Evolutionary conservation across 2,888 invertebrate species (phyloP).

Genomic region (Eremobia ochroleuca): DNA sequence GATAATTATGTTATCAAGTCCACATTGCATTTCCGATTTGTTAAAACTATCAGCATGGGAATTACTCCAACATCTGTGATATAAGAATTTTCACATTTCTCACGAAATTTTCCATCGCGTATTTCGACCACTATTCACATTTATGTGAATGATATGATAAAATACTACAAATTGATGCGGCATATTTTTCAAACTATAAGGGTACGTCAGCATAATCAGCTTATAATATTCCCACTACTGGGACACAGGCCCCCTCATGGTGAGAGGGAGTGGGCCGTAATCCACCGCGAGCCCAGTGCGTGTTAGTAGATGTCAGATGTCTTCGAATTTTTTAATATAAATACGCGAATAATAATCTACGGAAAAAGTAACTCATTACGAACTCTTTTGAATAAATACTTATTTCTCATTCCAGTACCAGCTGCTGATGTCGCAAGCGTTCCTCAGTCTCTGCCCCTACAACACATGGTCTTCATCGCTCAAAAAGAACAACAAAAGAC

Average conservation of each 20-base stretch:
- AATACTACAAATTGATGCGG: not conserved
- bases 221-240: too few relatives aligned
- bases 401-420: slow-evolving; percentile 73
- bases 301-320: too few relatives aligned
- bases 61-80: not conserved
- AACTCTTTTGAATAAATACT: not conserved
- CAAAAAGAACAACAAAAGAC: slow-evolving; percentile 70
- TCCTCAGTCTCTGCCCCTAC: slow-evolving; percentile 72
- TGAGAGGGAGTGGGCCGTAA: too few relatives aligned
- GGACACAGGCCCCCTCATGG: too few relatives aligned
- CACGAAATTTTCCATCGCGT: not conserved
- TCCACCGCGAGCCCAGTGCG: too few relatives aligned
- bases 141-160: not conserved
- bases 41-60: not conserved
- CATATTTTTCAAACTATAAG: not conserved
- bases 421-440: slow-evolving; percentile 78
- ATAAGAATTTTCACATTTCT: not conserved
- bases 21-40: not conserved
- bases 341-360: not conserved
- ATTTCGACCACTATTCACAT: too few relatives aligned
- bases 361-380: not conserved
- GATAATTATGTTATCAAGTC: not conserved
- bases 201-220: not conserved
- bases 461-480: slow-evolving; percentile 76
- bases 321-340: too few relatives aligned